Percentiles rank a stretch among this genome's conserved stretches.
Conservation (phyloP, 2,797 vertebrate species). For the Myiothlypis chrysogaster region DNA sequence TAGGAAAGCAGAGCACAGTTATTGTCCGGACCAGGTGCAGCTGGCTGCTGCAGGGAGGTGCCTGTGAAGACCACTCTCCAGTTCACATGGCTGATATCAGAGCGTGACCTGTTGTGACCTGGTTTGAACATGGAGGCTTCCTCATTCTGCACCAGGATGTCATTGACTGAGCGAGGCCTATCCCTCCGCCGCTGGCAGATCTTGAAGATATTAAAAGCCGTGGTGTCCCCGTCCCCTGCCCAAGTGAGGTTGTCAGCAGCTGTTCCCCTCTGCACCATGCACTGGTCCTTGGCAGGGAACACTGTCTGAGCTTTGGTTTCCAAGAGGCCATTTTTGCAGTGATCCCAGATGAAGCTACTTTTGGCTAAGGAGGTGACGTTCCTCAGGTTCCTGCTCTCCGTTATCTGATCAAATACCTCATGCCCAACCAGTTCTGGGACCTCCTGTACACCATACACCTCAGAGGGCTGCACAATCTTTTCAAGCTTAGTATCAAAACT, state of each 20-base stretch:
- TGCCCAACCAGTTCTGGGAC: slow-evolving; percentile 77
- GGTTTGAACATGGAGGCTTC: slow-evolving; percentile 85
- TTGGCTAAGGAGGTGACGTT: slow-evolving; percentile 62
- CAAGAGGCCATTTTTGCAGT: slow-evolving; percentile 75
- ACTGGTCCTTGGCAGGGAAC: slow-evolving; percentile 75
- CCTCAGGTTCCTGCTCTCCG: slow-evolving; percentile 72
- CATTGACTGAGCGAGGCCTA: slow-evolving; percentile 92
- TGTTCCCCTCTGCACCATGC: slow-evolving; percentile 64
- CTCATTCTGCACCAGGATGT: slow-evolving; percentile 84
- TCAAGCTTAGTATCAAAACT: slow-evolving; percentile 86
- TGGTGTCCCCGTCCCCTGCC: slow-evolving; percentile 74
- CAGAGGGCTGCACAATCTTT: slow-evolving; percentile 76
- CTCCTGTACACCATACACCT: slow-evolving; percentile 78
- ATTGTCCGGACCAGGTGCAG: slow-evolving; percentile 36
- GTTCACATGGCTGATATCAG: slow-evolving; percentile 79
- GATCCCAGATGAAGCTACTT: slow-evolving; percentile 74
- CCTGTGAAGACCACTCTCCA: slow-evolving; percentile 70
- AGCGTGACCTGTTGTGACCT: slow-evolving; percentile 90
- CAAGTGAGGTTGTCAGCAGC: slow-evolving; percentile 70
- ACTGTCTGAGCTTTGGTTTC: slow-evolving; percentile 77
- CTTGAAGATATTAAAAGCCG: slow-evolving; percentile 82
- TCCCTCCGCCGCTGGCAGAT: slow-evolving; percentile 87
- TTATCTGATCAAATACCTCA: slow-evolving; percentile 65
- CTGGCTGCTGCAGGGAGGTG: slow-evolving; percentile 53
- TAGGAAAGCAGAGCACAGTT: slow-evolving; percentile 62